Percentiles rank a stretch among this genome's conserved stretches.
Conservation (phyloP, 2,888 invertebrate genomes). For the Ommatoiulus sabulosus region DNA sequence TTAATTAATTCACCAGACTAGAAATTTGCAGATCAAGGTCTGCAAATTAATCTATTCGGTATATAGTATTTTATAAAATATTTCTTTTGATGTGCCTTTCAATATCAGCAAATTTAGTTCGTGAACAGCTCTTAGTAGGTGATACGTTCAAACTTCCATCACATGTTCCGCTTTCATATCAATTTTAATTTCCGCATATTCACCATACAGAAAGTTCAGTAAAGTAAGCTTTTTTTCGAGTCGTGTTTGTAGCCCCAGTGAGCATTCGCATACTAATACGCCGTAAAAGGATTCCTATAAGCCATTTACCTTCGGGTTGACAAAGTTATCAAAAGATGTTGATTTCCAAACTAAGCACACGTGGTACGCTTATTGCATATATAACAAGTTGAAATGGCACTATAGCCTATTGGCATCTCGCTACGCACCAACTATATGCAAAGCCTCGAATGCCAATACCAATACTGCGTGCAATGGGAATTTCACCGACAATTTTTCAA, state of each 20-base stretch:
- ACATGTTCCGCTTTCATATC: constrained; percentile 1
- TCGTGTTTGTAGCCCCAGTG: background rate
- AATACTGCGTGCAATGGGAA: background rate
- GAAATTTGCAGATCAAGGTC: too few relatives aligned
- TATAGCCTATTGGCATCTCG: background rate
- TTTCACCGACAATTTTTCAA: background rate
- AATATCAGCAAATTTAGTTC: background rate
- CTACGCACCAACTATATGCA: too few relatives aligned
- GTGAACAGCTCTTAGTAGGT: background rate
- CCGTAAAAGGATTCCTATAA: background rate
- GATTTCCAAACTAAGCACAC: constrained; percentile 37
- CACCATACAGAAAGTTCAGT: background rate
- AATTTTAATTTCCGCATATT: background rate
- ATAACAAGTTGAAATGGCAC: background rate
- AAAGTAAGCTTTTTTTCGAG: background rate
- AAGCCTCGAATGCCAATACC: background rate
- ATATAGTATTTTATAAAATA: too few relatives aligned
- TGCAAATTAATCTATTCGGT: too few relatives aligned
- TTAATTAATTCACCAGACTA: too few relatives aligned
- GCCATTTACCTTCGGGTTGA: constrained; percentile 37
- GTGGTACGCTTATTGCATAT: constrained; percentile 38
- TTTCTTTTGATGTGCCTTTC: background rate
- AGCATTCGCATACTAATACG: constrained; percentile 38
- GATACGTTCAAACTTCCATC: background rate
- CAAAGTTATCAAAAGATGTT: constrained; percentile 35